These are phyloP conservation scores for Catagonus wagneri DNA, from an alignment of 2,113 vertebrate genomes.

Conservation along the genomic window DNA sequence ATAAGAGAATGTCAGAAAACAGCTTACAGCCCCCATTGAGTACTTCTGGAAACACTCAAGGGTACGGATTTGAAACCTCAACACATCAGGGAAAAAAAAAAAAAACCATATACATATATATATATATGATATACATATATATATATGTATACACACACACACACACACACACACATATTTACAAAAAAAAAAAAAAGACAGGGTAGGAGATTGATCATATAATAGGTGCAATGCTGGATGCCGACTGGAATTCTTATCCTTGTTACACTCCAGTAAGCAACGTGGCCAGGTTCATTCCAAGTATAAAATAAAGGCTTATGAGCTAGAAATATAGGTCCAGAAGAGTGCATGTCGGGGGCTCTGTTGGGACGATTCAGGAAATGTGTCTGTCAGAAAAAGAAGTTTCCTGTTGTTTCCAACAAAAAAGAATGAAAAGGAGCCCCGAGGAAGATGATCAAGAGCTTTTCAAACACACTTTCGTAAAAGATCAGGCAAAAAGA, in stretches of 20 bases:
- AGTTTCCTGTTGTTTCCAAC: not conserved
- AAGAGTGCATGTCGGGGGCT: not conserved
- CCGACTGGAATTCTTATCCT: not conserved
- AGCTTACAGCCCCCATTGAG: not conserved
- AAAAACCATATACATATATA: too few species aligned
- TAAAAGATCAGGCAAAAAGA: slow-evolving; percentile 8
- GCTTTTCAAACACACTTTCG: slow-evolving; percentile 5
- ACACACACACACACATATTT: not conserved
- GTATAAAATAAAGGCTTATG: not conserved
- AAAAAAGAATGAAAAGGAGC: not conserved
- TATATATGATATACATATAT: too few species aligned
- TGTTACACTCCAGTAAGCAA: not conserved
- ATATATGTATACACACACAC: too few species aligned
- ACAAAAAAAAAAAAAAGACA: not conserved
- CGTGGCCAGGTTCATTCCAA: not conserved
- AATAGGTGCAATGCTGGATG: not conserved
- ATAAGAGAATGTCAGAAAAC: slow-evolving; percentile 30
- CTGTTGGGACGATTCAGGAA: not conserved
- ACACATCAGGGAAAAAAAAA: not conserved
- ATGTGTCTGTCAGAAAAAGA: not conserved
- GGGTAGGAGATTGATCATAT: not conserved
- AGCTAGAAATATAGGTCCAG: not conserved
- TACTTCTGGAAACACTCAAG: not conserved
- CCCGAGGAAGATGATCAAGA: not conserved
- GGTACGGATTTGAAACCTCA: not conserved